phyloP scores from a whole-genome alignment of 2,797 vertebrate species.

The Characodon lateralis region DNA sequence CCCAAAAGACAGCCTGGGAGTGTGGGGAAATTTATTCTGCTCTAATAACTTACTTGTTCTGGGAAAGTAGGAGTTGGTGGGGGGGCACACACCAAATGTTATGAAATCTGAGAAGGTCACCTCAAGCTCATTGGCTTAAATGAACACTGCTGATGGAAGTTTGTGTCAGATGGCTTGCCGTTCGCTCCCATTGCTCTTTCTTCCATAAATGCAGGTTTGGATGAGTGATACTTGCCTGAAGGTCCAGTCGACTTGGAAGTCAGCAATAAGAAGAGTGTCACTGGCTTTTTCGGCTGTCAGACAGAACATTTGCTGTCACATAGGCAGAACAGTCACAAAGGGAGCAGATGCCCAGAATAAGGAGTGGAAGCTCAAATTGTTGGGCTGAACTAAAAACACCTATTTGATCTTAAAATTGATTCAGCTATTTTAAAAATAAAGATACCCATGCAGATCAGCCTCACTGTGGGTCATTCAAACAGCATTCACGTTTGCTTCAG shows the following conservation, averaged over 20 bases:
- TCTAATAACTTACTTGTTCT: conserved; percentile 78
- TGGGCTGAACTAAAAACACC: conserved; percentile 39
- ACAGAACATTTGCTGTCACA: conserved; percentile 49
- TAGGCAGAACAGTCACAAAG: conserved; percentile 47
- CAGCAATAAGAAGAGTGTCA: conserved; percentile 28
- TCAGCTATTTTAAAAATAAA: conserved; percentile 19
- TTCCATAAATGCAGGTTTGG: conserved; percentile 19
- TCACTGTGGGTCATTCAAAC: not conserved
- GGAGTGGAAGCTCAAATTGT: conserved; percentile 39
- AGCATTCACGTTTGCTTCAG: conserved; percentile 31
- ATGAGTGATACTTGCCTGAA: conserved; percentile 50
- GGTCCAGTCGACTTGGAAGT: conserved; percentile 30
- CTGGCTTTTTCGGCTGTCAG: conserved; percentile 29
- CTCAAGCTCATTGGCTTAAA: conserved; percentile 59
- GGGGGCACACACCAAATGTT: conserved; percentile 34
- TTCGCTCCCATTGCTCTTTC: conserved; percentile 20
- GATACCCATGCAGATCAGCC: conserved; percentile 5
- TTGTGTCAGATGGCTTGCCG: conserved; percentile 27
- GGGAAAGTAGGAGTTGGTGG: conserved; percentile 47
- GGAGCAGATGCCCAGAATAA: conserved; percentile 22
- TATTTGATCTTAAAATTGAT: conserved; percentile 20
- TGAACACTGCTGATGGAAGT: conserved; percentile 54
- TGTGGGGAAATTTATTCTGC: conserved; percentile 71
- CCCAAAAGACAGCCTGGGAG: conserved; percentile 47
- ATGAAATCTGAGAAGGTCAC: conserved; percentile 78